Percentiles rank a stretch among this genome's conserved stretches.
phyloP scores from a whole-genome alignment of 2,888 invertebrate species.

The Xestia ashworthii region DNA sequence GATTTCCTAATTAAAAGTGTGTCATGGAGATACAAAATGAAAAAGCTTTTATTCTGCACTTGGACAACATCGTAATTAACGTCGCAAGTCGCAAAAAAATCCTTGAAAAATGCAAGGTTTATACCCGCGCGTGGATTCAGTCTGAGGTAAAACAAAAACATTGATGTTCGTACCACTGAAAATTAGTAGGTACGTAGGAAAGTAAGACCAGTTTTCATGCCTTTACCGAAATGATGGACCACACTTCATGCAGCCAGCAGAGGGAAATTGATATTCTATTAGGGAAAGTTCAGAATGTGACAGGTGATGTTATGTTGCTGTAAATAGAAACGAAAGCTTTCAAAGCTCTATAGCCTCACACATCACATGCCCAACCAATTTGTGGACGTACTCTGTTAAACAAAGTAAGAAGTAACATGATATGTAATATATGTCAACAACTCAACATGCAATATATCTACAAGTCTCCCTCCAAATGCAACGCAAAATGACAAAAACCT shows the following conservation, averaged over 20 bases:
- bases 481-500: constrained; percentile 17
- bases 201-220: neutral
- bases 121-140: constrained; percentile 79
- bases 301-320: neutral
- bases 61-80: constrained; percentile 59
- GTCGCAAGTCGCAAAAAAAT: constrained; percentile 75
- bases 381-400: neutral
- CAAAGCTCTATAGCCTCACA: no score
- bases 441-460: neutral
- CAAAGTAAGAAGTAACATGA: neutral
- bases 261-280: neutral
- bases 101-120: constrained; percentile 85
- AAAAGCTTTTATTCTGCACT: constrained; percentile 33
- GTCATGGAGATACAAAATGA: neutral
- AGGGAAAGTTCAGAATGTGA: neutral
- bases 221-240: neutral
- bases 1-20: neutral
- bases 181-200: neutral
- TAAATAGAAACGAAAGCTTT: neutral
- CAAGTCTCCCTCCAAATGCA: neutral
- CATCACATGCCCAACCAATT: neutral
- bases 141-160: constrained; percentile 74
- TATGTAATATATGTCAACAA: constrained; percentile 4
- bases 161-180: neutral
- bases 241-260: neutral